phyloP scores from a whole-genome alignment of 1,140 invertebrate genomes.

The Subanguina moxae region DNA sequence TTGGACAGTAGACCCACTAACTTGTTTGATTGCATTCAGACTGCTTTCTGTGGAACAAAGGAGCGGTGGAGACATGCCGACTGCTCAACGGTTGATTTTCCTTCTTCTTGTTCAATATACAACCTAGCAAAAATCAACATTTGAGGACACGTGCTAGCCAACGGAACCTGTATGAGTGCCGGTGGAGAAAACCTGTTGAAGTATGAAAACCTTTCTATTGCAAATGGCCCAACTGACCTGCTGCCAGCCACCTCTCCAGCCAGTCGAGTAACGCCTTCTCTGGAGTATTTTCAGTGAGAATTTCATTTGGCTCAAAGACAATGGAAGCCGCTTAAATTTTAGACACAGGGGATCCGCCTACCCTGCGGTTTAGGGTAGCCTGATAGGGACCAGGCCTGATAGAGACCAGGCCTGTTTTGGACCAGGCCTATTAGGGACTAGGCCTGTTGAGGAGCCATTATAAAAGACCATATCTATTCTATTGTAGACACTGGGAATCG shows the following conservation, averaged over 20 bases:
- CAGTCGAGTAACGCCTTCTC: background rate
- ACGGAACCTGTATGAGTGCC: conserved; percentile 46
- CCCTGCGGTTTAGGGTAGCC: no score
- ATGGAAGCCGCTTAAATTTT: conserved; percentile 22
- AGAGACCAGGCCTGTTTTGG: no score
- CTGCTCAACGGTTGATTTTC: conserved; percentile 50
- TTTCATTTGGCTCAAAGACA: background rate
- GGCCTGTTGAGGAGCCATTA: no score
- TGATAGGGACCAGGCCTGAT: no score
- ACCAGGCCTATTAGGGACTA: no score
- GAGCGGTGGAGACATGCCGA: conserved; percentile 39
- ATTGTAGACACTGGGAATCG: no score
- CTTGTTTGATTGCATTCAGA: conserved; percentile 16
- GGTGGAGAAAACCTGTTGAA: background rate
- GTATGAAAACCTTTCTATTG: background rate
- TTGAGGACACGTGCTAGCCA: conserved; percentile 17
- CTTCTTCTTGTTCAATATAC: no score
- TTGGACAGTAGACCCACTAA: no score
- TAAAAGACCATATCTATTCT: no score
- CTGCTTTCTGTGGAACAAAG: conserved; percentile 50
- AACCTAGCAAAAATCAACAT: no score
- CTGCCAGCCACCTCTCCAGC: conserved; percentile 5
- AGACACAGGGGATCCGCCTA: no score
- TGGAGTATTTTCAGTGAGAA: background rate
- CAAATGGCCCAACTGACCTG: background rate